These are phyloP conservation scores for Holothuria leucospilota DNA, from an alignment of 53 echinoderm and acorn worm genomes.

Conservation along the genomic window DNA sequence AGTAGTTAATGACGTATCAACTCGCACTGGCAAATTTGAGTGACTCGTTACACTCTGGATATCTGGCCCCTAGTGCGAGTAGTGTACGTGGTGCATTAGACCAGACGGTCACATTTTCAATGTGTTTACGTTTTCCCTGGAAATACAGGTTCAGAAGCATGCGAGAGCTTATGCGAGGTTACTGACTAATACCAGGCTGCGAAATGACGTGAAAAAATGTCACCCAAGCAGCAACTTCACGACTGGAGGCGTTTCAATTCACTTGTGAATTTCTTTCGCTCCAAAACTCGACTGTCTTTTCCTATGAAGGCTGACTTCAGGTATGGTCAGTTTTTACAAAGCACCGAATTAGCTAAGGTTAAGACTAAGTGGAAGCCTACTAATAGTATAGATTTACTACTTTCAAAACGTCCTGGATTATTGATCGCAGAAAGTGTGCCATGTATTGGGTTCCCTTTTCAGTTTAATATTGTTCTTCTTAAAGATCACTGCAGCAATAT, in stretches of 20 bases:
- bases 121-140: neutral
- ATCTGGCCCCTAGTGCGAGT: too few relatives aligned
- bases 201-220: constrained; percentile 63
- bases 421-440: too few relatives aligned
- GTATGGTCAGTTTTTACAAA: neutral
- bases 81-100: neutral
- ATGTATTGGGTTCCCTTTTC: too few relatives aligned
- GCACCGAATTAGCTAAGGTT: too few relatives aligned
- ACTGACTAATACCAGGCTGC: constrained; percentile 31
- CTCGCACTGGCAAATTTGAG: too few relatives aligned
- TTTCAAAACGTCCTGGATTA: too few relatives aligned
- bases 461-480: too few relatives aligned
- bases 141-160: constrained; percentile 49
- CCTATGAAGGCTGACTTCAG: constrained; percentile 44
- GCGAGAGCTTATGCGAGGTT: constrained; percentile 42
- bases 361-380: too few relatives aligned
- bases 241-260: constrained; percentile 58
- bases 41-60: too few relatives aligned
- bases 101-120: neutral
- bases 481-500: too few relatives aligned
- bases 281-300: constrained; percentile 44
- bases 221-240: constrained; percentile 59
- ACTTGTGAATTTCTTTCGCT: constrained; percentile 45
- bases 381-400: too few relatives aligned
- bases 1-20: too few relatives aligned